Evolutionary conservation across 2,113 vertebrate genomes (phyloP).

Genomic region (Ceyx margarethae): DNA sequence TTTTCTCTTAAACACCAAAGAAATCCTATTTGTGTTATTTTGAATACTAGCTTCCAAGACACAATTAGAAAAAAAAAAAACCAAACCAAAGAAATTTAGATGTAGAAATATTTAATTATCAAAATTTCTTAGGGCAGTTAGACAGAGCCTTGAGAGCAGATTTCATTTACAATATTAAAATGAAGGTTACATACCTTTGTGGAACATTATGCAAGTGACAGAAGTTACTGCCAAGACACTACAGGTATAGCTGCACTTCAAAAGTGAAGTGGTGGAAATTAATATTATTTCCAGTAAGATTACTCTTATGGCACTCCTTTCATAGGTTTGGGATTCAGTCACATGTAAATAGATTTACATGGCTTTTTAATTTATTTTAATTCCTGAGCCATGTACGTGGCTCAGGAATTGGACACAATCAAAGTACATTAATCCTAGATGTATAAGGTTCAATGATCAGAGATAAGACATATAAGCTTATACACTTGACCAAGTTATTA

Average conservation of each 20-base stretch:
- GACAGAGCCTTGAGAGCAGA: background rate
- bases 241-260: background rate
- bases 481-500: background rate
- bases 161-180: background rate
- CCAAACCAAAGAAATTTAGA: background rate
- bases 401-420: background rate
- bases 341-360: background rate
- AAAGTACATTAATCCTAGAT: background rate
- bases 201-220: background rate
- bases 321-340: background rate
- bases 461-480: background rate
- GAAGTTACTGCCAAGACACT: background rate
- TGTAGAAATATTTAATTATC: background rate
- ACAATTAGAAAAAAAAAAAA: background rate
- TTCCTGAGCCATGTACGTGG: no score
- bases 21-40: background rate
- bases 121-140: background rate
- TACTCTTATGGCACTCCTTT: background rate
- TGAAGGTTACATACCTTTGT: background rate
- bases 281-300: background rate
- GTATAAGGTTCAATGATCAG: rapidly evolving
- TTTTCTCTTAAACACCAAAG: background rate
- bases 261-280: background rate
- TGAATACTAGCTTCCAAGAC: background rate
- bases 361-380: no score